Conservation (phyloP, 2,113 vertebrate species). For the Xerus inauris region DNA sequence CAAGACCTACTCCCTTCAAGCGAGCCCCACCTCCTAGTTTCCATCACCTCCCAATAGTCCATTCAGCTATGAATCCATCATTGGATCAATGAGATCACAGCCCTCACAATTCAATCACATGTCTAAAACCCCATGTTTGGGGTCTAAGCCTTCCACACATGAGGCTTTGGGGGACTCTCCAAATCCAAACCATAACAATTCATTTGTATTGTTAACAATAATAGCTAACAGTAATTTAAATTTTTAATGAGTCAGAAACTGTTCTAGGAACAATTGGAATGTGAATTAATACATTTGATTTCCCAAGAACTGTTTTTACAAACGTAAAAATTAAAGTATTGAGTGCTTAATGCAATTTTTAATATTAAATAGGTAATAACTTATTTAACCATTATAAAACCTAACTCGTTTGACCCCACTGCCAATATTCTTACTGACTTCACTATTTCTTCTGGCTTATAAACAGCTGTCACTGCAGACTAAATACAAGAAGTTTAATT, state of each 20-base stretch:
- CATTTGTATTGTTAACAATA: not conserved
- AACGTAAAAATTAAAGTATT: not conserved
- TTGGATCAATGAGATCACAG: no score
- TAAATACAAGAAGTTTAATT: conserved; percentile 36
- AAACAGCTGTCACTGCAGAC: not conserved
- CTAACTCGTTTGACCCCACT: not conserved
- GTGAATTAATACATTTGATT: not conserved
- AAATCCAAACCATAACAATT: not conserved
- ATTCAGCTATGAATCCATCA: no score
- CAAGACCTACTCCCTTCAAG: no score
- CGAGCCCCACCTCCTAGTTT: no score
- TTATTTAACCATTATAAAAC: not conserved
- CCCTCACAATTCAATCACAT: no score
- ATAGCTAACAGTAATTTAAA: not conserved
- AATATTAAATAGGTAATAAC: not conserved
- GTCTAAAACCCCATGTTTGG: no score
- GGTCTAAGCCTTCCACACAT: not conserved
- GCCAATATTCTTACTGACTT: not conserved
- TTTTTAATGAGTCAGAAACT: not conserved
- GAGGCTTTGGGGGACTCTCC: not conserved
- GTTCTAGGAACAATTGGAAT: not conserved
- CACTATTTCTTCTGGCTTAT: not conserved
- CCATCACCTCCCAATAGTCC: no score
- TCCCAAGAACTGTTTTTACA: not conserved
- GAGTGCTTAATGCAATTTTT: not conserved